Evolutionary conservation across 2,888 invertebrate genomes (phyloP), one percentile per base, ranked within the genome.

Genomic region (Folsomia candida): DNA sequence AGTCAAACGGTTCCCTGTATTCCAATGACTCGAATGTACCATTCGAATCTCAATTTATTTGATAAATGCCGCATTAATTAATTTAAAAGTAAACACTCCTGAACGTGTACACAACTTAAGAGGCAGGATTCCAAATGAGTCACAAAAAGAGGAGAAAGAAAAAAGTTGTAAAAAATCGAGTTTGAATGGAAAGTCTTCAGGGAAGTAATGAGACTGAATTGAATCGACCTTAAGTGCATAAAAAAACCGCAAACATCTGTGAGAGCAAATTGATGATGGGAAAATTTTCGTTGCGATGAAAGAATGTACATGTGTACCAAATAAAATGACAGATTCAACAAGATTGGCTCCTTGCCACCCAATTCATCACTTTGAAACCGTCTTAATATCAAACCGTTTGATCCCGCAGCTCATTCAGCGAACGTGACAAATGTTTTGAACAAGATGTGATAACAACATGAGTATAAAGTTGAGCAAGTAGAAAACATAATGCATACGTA

Each of bases 281-380:
- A 37, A 37, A 37, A 37, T 14, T 37, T 54, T 20, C 20, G 6
- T 14, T 54, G 22, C 18, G 22, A 54, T 22, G 54, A 54, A 54
- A 54, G 54, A 14, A 54, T 54, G 54, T 54, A 22, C 54, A 54
- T 47, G 47, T 47, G 18, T n/a, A n/a, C 18, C 9, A 54, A 54
- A 54, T 20, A 4, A 4, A n/a, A n/a, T 54, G 54, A 54, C 54
- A 22, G 22, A 54, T 54, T 54, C 22, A 4, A 4, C 54, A 54
- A 54, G 47, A 6, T 54, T 54, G 54, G 54, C 54, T 54, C n/a
- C 54, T 54, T 54, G 54, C 54, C 54, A 54, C 20, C 20, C 54
- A 54, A 54, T 54, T 54, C 22, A 54, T 54, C 54, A 54, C 54
- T 54, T 22, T 22, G n/a, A 54, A 54, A 22, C 6, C 4, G 6